These are phyloP conservation scores for Metopolophium dirhodum DNA, from an alignment of 1,140 invertebrate genomes.

Conservation along the genomic window DNA sequence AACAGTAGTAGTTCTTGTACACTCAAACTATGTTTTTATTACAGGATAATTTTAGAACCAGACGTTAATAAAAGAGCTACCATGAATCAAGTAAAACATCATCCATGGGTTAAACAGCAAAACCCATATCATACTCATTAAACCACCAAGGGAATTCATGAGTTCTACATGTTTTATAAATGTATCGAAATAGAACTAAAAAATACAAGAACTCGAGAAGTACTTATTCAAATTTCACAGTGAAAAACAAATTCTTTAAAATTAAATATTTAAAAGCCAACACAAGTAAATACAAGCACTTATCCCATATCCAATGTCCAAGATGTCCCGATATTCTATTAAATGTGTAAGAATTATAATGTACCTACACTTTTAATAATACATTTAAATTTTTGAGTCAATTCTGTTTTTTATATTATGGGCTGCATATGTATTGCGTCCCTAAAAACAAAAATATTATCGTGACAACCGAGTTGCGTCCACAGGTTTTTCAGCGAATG, in stretches of 20 bases:
- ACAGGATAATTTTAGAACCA: conserved; percentile 78
- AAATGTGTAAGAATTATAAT: not conserved
- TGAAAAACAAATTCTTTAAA: not conserved
- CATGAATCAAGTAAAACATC: conserved; percentile 73
- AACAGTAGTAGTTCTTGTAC: not conserved
- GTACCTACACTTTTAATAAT: not conserved
- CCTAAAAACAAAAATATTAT: no score
- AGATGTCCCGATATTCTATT: not conserved
- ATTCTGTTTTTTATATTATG: not conserved
- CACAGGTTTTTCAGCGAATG: no score
- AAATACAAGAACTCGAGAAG: not conserved
- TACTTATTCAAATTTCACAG: not conserved
- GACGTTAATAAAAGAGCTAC: conserved; percentile 76
- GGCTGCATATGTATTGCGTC: no score
- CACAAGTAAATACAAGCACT: not conserved
- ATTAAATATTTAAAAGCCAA: not conserved
- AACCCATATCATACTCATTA: not conserved
- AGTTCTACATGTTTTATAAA: not conserved
- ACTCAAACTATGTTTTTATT: not conserved
- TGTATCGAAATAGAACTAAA: not conserved
- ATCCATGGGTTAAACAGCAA: conserved; percentile 69
- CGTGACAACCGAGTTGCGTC: not conserved
- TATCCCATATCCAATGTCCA: not conserved
- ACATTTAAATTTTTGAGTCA: not conserved
- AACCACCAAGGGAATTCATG: not conserved